These are phyloP conservation scores for Eupithecia abbreviata DNA, from an alignment of 2,888 invertebrate species.

Conservation along the genomic window DNA sequence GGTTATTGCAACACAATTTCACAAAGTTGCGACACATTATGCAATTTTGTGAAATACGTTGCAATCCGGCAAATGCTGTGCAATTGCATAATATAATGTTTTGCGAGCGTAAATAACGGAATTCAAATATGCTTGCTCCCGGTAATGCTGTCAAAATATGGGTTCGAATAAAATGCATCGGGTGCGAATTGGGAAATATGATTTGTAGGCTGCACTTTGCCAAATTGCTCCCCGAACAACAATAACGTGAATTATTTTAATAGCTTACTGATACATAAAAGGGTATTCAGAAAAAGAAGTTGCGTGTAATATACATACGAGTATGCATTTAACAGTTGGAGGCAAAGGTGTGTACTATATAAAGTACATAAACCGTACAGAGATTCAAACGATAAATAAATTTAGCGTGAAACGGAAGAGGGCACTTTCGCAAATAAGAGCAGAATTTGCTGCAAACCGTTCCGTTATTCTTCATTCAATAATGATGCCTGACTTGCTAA, in stretches of 20 bases:
- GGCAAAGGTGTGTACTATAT: background rate
- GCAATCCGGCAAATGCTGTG: constrained; percentile 42
- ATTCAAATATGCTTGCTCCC: constrained; percentile 47
- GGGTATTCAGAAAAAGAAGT: background rate
- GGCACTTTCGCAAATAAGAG: background rate
- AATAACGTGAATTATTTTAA: background rate
- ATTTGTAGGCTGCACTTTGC: constrained; percentile 22
- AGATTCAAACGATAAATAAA: background rate
- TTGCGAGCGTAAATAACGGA: constrained; percentile 39
- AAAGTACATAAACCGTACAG: background rate
- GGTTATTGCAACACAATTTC: constrained; percentile 42
- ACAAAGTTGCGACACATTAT: constrained; percentile 44
- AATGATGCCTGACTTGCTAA: constrained; percentile 10
- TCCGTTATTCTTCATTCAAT: background rate
- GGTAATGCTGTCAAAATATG: constrained; percentile 48
- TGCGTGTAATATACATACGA: background rate
- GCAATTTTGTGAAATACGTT: constrained; percentile 43
- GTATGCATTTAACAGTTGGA: background rate
- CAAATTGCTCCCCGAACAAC: constrained; percentile 12
- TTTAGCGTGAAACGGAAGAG: background rate
- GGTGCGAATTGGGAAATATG: constrained; percentile 35
- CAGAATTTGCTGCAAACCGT: background rate
- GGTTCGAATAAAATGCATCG: constrained; percentile 47
- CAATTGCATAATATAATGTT: constrained; percentile 46
- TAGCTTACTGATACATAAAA: background rate